Conservation (phyloP, 2,888 invertebrate species). For the Theretra japonica region DNA sequence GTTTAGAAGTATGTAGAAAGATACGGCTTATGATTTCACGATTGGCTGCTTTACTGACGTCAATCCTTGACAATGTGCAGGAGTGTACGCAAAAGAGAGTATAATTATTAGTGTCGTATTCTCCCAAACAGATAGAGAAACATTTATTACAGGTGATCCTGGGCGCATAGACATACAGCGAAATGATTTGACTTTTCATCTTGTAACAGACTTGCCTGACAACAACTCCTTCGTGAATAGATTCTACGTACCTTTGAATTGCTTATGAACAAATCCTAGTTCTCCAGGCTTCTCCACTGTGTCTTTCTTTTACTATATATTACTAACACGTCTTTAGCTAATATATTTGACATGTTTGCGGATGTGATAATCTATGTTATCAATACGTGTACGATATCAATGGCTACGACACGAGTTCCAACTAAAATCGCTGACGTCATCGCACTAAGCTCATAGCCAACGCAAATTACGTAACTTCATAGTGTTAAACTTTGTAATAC, state of each 20-base stretch:
- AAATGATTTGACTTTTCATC: too few relatives aligned
- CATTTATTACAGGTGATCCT: too few relatives aligned
- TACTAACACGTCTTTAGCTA: background rate
- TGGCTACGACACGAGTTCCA: slow-evolving; percentile 23
- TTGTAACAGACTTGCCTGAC: too few relatives aligned
- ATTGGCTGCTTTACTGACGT: background rate
- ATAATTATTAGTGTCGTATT: too few relatives aligned
- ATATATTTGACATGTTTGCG: background rate
- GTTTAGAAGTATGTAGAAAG: too few relatives aligned
- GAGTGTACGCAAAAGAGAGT: background rate
- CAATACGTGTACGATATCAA: background rate
- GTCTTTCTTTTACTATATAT: background rate
- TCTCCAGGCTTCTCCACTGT: background rate
- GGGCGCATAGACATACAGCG: too few relatives aligned
- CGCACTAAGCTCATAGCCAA: slow-evolving; percentile 24
- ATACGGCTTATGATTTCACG: background rate
- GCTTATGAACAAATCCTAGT: background rate
- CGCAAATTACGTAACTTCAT: slow-evolving; percentile 26
- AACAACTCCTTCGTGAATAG: too few relatives aligned
- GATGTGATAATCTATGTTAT: background rate
- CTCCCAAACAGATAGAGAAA: too few relatives aligned
- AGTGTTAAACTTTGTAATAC: too few relatives aligned
- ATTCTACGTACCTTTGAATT: too few relatives aligned
- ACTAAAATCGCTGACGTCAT: slow-evolving; percentile 19
- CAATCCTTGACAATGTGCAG: background rate